Percentiles rank a stretch among this genome's conserved stretches.
phyloP scores from a whole-genome alignment of 2,888 invertebrate genomes.

The Gnatocerus cornutus region DNA sequence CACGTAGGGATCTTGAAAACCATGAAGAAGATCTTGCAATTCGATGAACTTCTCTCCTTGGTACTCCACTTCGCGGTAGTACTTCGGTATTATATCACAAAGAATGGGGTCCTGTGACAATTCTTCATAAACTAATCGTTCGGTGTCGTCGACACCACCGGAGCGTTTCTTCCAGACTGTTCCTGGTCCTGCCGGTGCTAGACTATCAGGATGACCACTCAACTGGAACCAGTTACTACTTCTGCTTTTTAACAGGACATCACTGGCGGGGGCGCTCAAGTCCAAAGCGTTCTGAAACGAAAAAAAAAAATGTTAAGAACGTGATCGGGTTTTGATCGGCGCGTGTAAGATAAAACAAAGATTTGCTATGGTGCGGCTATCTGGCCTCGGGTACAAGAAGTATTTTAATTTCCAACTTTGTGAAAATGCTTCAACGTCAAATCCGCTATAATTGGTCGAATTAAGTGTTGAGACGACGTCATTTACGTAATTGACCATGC shows the following conservation, averaged over 20 bases:
- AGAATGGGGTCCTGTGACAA: slow-evolving; percentile 83
- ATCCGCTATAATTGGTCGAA: neutral
- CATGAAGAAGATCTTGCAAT: slow-evolving; percentile 93
- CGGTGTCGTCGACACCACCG: slow-evolving; percentile 80
- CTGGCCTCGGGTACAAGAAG: too few relatives aligned
- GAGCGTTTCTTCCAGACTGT: slow-evolving; percentile 94
- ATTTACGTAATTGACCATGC: slow-evolving; percentile 28
- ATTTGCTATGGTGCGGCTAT: too few relatives aligned
- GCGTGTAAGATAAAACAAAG: too few relatives aligned
- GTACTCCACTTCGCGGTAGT: slow-evolving; percentile 87
- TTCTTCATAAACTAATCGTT: slow-evolving; percentile 85
- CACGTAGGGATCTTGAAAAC: slow-evolving; percentile 93
- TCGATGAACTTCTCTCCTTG: slow-evolving; percentile 91
- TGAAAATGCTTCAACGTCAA: neutral
- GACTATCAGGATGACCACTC: slow-evolving; percentile 93
- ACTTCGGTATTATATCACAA: slow-evolving; percentile 85
- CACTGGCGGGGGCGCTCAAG: slow-evolving; percentile 91
- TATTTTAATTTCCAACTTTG: too few relatives aligned
- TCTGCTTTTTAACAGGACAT: slow-evolving; percentile 84
- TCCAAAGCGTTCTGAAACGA: slow-evolving; percentile 90
- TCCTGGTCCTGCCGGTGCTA: slow-evolving; percentile 94
- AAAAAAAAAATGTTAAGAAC: slow-evolving; percentile 57
- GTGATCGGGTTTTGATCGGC: slow-evolving; percentile 1
- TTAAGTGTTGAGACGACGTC: slow-evolving; percentile 27
- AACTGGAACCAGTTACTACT: slow-evolving; percentile 89